A percentile compares a stretch with the other conserved stretches of the same genome.
Evolutionary conservation across 2,797 vertebrate species (phyloP).

Genomic region (Chelonia mydas): DNA sequence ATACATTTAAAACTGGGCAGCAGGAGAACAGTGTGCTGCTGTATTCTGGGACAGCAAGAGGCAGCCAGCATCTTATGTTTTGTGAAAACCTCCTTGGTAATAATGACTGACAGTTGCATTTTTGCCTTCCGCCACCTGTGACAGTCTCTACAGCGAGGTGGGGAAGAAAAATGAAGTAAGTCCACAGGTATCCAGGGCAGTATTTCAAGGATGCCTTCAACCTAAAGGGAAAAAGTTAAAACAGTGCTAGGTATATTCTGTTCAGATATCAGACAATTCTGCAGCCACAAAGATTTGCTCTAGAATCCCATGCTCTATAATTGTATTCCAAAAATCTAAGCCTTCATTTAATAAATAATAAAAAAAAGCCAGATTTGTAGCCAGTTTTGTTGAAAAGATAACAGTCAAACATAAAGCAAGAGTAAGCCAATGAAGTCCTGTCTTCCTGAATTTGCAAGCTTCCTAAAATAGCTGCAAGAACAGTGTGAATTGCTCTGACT

Average conservation of each 20-base stretch:
- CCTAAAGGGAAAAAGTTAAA: neutral
- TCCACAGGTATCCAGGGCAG: neutral
- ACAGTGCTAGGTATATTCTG: neutral
- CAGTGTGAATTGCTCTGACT: neutral
- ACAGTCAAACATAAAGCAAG: neutral
- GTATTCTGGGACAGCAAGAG: neutral
- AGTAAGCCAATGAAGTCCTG: neutral
- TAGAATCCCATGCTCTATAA: neutral
- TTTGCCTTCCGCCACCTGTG: rapidly evolving
- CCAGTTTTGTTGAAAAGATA: neutral
- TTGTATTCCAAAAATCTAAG: neutral
- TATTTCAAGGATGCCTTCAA: neutral
- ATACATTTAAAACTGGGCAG: neutral
- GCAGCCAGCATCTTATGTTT: neutral
- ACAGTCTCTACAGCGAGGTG: neutral
- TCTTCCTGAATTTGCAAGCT: neutral
- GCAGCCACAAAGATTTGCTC: neutral
- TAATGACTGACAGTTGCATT: neutral
- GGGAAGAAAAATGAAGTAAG: neutral
- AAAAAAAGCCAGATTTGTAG: neutral
- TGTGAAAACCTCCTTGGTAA: neutral
- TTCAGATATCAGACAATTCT: neutral
- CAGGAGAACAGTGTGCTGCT: rapidly evolving
- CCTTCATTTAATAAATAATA: neutral
- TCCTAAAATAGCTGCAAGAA: neutral